Base-by-base conservation (phyloP, 2,888 invertebrate species). In the Drosophila yooni region DNA sequence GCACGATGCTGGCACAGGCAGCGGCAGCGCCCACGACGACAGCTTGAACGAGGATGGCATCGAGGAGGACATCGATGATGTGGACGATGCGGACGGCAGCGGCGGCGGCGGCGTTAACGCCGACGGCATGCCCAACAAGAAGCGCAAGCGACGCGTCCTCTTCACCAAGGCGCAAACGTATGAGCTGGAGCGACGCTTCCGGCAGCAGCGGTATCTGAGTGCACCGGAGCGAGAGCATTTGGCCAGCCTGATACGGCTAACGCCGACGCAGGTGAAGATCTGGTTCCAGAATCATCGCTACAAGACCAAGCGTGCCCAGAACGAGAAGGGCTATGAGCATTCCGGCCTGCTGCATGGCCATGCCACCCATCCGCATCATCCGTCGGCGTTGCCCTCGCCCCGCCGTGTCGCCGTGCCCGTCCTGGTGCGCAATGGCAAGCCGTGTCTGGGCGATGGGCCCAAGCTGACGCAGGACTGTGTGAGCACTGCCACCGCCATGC, bases 241-340 rank as follows among this genome's bases (percentile, higher is more conserved):
- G 79, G 99, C 99, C 3, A 97, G 97, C 77, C 95, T 98, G 88
- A 99, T 99, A 79, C 95, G 98, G 66, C 94, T 99, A 69, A 99
- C 99, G 3, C 99, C 99, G 0, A 99, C 99, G 3, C 99, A 99
- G 94, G 97, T 97, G 59, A 99, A 99, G 94, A 99, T 99, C 89
- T 99, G 99, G 99, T 99, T 99, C 94, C 99, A 99, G 93, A 99
- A 99, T 93, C 99, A 99, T 93, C 96, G 98, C 91, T 99, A 99
- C 94, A 99, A 99, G 94, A 98, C 99, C 91, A 99, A 99, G 94
- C 95, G 99, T n/a, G 98, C 99, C 0, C 97, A 98, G 69, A 98
- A 98, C 91, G 99, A 99, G 93, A 97, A 98, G 93, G 97, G 97
- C 25, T 95, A 96, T 81, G 95, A 96, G 72, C 93, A 95, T 72